Conservation (phyloP, 2,113 vertebrate genomes). For the Petromus typicus region DNA sequence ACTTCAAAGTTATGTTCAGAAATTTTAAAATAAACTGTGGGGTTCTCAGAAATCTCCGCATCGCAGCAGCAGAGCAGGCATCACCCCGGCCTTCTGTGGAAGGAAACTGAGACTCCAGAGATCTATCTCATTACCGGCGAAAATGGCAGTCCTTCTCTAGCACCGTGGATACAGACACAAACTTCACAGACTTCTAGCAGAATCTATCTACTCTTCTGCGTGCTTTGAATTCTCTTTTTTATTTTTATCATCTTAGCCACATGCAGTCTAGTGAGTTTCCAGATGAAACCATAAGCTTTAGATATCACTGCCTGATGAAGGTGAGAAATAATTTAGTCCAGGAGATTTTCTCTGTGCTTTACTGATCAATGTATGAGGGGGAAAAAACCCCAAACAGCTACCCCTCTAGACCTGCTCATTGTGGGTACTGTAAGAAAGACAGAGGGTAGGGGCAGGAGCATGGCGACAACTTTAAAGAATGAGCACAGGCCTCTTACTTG, state of each 20-base stretch:
- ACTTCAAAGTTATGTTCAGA: conserved; percentile 70
- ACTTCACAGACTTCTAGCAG: background rate
- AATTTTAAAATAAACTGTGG: conserved; percentile 70
- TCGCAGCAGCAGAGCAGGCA: background rate
- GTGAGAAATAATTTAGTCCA: background rate
- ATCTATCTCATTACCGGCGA: background rate
- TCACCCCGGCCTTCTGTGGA: background rate
- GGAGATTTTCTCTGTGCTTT: background rate
- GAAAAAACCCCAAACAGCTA: background rate
- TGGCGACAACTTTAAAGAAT: background rate
- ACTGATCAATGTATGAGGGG: background rate
- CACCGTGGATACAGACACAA: background rate
- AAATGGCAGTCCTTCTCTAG: background rate
- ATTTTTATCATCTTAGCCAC: background rate
- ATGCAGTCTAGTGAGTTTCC: background rate
- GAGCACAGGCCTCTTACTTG: background rate
- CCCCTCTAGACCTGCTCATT: background rate
- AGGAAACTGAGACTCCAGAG: background rate
- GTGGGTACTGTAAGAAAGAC: background rate
- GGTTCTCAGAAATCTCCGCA: conserved; percentile 35
- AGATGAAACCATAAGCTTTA: background rate
- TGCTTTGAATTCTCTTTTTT: background rate
- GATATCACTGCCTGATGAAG: background rate
- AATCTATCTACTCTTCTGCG: background rate
- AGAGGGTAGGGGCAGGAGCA: background rate